Percentiles rank a stretch among this genome's conserved stretches.
phyloP scores from a whole-genome alignment of 2,113 vertebrate species.

The Lagopus muta region DNA sequence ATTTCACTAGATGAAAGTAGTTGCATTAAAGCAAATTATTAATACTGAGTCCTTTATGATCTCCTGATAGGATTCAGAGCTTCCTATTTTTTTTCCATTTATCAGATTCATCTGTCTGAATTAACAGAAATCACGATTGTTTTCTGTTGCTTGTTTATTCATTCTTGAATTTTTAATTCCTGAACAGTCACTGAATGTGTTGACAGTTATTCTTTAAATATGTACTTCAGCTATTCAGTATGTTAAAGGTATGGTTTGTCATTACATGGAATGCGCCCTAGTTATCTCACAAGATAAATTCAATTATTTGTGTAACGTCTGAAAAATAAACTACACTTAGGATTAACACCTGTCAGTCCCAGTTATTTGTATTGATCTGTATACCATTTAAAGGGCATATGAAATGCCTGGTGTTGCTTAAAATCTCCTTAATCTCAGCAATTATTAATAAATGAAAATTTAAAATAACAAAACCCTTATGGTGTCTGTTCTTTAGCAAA shows the following conservation, averaged over 20 bases:
- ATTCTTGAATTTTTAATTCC: constrained; percentile 12
- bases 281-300: not conserved
- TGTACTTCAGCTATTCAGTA: not conserved
- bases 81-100: not conserved
- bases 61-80: not conserved
- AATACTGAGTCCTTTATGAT: not conserved
- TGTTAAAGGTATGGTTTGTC: not conserved
- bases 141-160: not conserved
- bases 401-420: not conserved
- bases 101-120: not conserved
- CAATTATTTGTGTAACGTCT: not conserved
- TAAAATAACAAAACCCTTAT: not conserved
- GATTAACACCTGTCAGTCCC: not conserved
- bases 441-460: not conserved
- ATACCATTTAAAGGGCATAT: not conserved
- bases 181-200: not conserved
- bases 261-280: not conserved
- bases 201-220: not conserved
- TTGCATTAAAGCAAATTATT: not conserved
- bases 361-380: not conserved
- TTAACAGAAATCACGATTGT: not conserved
- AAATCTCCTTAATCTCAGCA: not conserved
- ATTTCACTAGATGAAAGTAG: not conserved
- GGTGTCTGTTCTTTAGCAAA: not conserved
- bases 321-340: not conserved